Evolutionary conservation across 2,888 invertebrate genomes (phyloP).

Genomic region (Melieria picta): DNA sequence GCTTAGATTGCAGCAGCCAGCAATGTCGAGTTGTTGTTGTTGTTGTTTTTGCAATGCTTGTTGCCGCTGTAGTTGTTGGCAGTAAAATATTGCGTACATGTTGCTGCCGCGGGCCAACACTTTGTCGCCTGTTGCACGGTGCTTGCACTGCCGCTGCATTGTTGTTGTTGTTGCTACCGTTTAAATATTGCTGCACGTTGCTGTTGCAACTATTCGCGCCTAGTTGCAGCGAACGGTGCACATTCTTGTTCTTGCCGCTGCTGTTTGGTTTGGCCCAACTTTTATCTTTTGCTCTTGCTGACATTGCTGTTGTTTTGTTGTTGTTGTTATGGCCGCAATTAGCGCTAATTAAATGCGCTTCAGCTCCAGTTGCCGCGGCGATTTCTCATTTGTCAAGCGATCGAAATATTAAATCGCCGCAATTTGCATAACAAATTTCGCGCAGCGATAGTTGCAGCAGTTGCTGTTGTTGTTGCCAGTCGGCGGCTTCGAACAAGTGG

Average conservation of each 20-base stretch:
- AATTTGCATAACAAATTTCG: slow-evolving; percentile 60
- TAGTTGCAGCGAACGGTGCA: slow-evolving; percentile 1
- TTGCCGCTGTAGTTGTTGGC: slow-evolving; percentile 42
- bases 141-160: slow-evolving; percentile 14
- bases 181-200: neutral
- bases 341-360: slow-evolving; percentile 61
- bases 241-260: neutral
- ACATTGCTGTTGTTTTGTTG: neutral
- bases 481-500: neutral
- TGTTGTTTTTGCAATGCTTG: slow-evolving; percentile 18
- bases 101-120: slow-evolving; percentile 62
- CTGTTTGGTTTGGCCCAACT: neutral
- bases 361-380: slow-evolving; percentile 55
- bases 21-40: neutral
- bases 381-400: slow-evolving; percentile 62
- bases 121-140: slow-evolving; percentile 49
- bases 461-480: slow-evolving; percentile 7
- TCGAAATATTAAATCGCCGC: slow-evolving; percentile 56
- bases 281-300: neutral
- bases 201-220: neutral
- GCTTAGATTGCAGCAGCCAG: neutral
- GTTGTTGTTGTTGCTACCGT: neutral
- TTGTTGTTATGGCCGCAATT: slow-evolving; percentile 48
- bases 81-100: slow-evolving; percentile 65
- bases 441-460: slow-evolving; percentile 4